Evolutionary conservation across 2,113 vertebrate genomes (phyloP), one percentile per base, ranked within the genome.

Genomic region (Falco punctatus): DNA sequence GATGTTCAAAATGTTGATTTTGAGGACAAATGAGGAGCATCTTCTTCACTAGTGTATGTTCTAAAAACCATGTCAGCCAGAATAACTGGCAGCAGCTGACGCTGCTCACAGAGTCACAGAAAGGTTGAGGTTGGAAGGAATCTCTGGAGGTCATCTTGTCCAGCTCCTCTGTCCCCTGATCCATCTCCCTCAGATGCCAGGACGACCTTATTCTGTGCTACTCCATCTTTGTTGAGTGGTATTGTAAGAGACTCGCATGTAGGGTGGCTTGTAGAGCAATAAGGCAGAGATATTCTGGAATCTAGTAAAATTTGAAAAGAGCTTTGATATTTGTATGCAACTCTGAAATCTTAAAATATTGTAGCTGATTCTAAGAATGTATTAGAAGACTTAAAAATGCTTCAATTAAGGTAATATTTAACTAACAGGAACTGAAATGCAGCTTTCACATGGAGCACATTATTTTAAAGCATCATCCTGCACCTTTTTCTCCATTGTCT

Each of bases 161-260:
- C 16, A 17, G 15, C 44, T 48, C 13, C 24, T 51, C 73, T 51
- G 27, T 58, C 21, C 33, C 32, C 35, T 61, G 52, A n/a, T 11
- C 35, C 2, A 0, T 49, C 27, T 72, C 20, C 13, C 48, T 44
- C 32, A 13, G 32, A 11, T 42, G 35, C 17, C 67, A 62, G 15
- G 27, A n/a, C 32, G 54, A 26, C 21, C 49, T 69, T 58, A 19
- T n/a, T 65, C 70, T 49, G 30, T 65, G 74, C 55, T 62, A 32
- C 32, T 64, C 48, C 5, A 1, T 73, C 61, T 42, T 65, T 27
- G 66, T 6, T 19, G 64, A 59, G 40, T 7, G 23, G 13, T 52
- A 30, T 15, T 22, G 3, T 26, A n/a, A 44, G 38, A 59, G 42
- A 18, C 24, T 32, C 0, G 0, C 1, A 0, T n/a, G 19, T 33